Percentiles rank a stretch among this genome's conserved stretches.
Evolutionary conservation across 1,140 invertebrate species (phyloP).

Genomic region (Ips nitidus): DNA sequence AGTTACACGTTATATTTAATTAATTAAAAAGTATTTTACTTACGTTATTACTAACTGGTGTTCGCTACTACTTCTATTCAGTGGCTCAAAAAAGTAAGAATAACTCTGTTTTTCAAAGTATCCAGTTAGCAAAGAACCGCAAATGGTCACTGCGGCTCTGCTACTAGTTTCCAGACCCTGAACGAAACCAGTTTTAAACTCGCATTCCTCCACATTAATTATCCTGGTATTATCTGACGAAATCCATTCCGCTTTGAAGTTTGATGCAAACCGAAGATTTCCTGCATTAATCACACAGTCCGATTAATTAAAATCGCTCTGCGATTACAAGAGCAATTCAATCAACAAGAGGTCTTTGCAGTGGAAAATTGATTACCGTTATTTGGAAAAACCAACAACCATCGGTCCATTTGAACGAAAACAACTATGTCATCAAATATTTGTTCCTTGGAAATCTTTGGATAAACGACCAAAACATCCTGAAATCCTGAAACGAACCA

Average conservation of each 20-base stretch:
- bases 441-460: constrained; percentile 3
- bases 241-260: constrained; percentile 38
- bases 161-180: constrained; percentile 42
- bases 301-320: too few species aligned
- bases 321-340: neutral
- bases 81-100: constrained; percentile 53
- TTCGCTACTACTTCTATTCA: constrained; percentile 34
- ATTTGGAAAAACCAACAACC: constrained; percentile 4
- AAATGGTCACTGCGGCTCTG: constrained; percentile 52
- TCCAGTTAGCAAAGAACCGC: constrained; percentile 51
- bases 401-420: constrained; percentile 5
- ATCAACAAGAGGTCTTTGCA: neutral
- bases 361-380: constrained; percentile 12
- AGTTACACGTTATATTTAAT: too few species aligned
- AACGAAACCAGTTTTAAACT: constrained; percentile 40
- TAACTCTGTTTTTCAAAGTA: constrained; percentile 47
- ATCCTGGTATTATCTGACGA: constrained; percentile 14
- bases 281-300: neutral
- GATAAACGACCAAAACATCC: neutral
- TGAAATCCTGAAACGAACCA: neutral
- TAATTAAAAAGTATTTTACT: neutral
- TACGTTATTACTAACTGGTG: constrained; percentile 37
- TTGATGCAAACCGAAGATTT: constrained; percentile 36
- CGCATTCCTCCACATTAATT: constrained; percentile 33
- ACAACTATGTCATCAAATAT: constrained; percentile 3